phyloP scores from a whole-genome alignment of 2,113 vertebrate species.

The Clarias gariepinus region DNA sequence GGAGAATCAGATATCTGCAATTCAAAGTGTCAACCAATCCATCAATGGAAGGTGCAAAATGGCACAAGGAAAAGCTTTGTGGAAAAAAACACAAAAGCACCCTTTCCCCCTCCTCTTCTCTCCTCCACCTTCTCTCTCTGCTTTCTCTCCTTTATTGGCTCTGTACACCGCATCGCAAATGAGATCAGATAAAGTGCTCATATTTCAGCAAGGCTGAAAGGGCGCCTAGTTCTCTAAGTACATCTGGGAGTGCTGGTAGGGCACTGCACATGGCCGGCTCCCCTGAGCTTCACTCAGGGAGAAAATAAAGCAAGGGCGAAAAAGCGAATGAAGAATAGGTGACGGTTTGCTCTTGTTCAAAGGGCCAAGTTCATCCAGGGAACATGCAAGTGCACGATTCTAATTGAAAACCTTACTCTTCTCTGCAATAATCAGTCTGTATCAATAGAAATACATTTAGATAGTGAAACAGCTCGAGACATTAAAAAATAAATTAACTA shows the following conservation, averaged over 20 bases:
- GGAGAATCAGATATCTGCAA: slow-evolving; percentile 50
- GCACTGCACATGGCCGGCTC: slow-evolving; percentile 42
- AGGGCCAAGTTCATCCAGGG: slow-evolving; percentile 15
- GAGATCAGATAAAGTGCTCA: slow-evolving; percentile 58
- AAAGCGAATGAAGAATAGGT: slow-evolving; percentile 31
- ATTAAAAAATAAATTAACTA: no score
- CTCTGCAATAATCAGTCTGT: neutral
- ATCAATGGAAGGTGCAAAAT: slow-evolving; percentile 45
- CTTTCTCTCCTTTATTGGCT: slow-evolving; percentile 51
- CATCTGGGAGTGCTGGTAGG: slow-evolving; percentile 52
- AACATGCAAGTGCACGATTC: neutral
- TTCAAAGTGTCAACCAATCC: slow-evolving; percentile 48
- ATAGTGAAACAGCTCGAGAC: no score
- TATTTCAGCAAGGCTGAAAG: slow-evolving; percentile 46
- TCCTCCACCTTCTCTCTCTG: neutral
- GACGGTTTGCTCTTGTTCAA: slow-evolving; percentile 40
- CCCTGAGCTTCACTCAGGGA: slow-evolving; percentile 51
- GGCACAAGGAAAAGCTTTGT: slow-evolving; percentile 44
- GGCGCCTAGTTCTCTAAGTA: slow-evolving; percentile 46
- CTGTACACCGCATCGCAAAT: slow-evolving; percentile 40
- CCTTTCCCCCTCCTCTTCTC: slow-evolving; percentile 28
- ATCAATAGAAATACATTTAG: neutral
- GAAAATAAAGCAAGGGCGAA: slow-evolving; percentile 45
- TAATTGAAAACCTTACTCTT: neutral
- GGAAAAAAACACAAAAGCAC: slow-evolving; percentile 38